Conservation (phyloP, 2,113 vertebrate species). For the Myocastor coypus region DNA sequence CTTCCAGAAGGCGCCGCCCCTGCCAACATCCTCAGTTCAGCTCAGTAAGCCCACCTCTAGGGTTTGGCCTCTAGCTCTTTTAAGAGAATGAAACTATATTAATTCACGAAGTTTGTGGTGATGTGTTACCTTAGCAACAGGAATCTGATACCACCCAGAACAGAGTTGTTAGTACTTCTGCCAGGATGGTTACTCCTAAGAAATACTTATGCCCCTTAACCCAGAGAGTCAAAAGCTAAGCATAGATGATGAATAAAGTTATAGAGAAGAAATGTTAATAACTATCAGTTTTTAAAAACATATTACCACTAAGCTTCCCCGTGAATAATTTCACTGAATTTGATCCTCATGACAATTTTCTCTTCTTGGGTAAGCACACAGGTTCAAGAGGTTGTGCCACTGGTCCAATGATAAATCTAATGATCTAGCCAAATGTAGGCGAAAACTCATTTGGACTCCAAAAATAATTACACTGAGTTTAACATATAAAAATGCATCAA, state of each 20-base stretch:
- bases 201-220: background rate
- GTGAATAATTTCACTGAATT: background rate
- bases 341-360: slow-evolving; percentile 1
- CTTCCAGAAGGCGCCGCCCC: background rate
- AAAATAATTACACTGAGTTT: slow-evolving; percentile 59
- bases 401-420: slow-evolving; percentile 54
- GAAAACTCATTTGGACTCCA: background rate
- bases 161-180: rapidly evolving
- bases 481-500: slow-evolving; percentile 43
- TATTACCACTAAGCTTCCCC: background rate
- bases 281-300: slow-evolving; percentile 9
- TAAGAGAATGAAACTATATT: background rate
- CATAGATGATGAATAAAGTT: background rate
- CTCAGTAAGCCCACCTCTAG: background rate
- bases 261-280: background rate
- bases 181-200: background rate
- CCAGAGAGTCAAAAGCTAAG: background rate
- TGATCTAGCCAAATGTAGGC: slow-evolving; percentile 18
- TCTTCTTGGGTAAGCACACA: slow-evolving; percentile 4
- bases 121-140: background rate
- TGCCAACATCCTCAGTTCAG: background rate
- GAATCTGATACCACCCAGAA: background rate
- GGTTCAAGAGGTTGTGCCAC: slow-evolving; percentile 31
- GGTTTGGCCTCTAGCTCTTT: background rate
- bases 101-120: background rate